phyloP scores from a whole-genome alignment of 2,113 vertebrate species.

The Gasterosteus nipponicus region DNA sequence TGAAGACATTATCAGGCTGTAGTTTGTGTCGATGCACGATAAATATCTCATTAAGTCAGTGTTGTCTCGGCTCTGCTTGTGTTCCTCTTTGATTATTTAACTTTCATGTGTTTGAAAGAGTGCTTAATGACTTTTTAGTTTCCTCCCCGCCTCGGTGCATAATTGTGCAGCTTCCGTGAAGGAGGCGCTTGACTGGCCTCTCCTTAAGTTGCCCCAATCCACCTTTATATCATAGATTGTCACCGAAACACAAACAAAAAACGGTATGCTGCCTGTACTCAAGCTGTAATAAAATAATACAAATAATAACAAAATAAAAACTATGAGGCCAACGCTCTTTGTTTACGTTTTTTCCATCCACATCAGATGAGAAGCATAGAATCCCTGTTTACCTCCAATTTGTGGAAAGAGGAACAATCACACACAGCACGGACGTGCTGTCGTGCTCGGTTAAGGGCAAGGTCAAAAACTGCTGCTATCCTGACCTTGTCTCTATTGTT shows the following conservation, averaged over 20 bases:
- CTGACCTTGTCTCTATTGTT: background rate
- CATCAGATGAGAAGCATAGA: background rate
- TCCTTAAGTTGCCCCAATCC: background rate
- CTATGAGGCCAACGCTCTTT: background rate
- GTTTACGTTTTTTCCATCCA: background rate
- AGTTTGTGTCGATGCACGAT: background rate
- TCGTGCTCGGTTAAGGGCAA: background rate
- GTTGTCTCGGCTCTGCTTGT: background rate
- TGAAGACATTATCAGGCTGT: constrained; percentile 1
- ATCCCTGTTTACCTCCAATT: background rate
- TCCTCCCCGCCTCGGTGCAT: background rate
- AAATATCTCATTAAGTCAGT: background rate
- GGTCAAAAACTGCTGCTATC: background rate
- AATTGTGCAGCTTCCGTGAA: background rate
- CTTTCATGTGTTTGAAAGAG: background rate
- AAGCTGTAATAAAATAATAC: background rate
- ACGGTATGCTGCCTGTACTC: background rate
- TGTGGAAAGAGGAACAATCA: background rate
- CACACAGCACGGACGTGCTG: background rate
- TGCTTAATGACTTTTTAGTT: constrained; percentile 4
- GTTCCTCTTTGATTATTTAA: constrained; percentile 1
- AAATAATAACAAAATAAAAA: background rate
- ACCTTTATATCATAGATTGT: background rate
- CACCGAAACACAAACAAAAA: background rate
- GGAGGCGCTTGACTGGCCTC: background rate